Evolutionary conservation across 2,797 vertebrate species (phyloP).

Genomic region (Alosa sapidissima): DNA sequence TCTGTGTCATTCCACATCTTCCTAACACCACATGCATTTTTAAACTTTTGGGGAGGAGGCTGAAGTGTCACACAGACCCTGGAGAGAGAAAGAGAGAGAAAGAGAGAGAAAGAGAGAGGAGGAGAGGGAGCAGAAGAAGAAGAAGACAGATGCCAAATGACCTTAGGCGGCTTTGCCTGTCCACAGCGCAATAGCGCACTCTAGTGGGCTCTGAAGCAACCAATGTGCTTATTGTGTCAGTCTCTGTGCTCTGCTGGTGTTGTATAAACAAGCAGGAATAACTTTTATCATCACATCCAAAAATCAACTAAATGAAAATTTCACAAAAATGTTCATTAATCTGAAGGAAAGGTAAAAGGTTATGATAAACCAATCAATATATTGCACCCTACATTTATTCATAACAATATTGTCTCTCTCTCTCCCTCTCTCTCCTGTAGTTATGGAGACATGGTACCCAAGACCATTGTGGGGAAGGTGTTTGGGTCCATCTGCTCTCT

Average conservation of each 20-base stretch:
- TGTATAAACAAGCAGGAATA: too few relatives aligned
- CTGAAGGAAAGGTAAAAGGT: too few relatives aligned
- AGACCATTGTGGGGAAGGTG: conserved; percentile 95
- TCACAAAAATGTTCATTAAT: too few relatives aligned
- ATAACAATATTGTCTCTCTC: background rate
- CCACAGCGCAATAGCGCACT: background rate
- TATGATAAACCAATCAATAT: too few relatives aligned
- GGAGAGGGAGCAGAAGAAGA: background rate
- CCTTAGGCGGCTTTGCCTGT: background rate
- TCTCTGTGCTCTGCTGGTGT: too few relatives aligned
- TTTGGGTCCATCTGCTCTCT: conserved; percentile 93
- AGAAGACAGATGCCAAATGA: background rate
- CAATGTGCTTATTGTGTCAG: background rate
- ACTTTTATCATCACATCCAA: too few relatives aligned
- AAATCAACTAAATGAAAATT: too few relatives aligned
- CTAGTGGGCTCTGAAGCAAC: background rate
- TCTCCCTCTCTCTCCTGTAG: conserved; percentile 62
- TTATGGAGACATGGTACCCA: conserved; percentile 97
- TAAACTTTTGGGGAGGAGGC: background rate
- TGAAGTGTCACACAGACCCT: background rate
- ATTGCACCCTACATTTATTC: too few relatives aligned
- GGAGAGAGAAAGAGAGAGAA: background rate
- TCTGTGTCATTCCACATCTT: background rate
- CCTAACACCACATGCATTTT: conserved; percentile 11
- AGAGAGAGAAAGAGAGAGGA: background rate